These are phyloP conservation scores for Luscinia megarhynchos DNA, from an alignment of 2,797 vertebrate species.

Conservation along the genomic window DNA sequence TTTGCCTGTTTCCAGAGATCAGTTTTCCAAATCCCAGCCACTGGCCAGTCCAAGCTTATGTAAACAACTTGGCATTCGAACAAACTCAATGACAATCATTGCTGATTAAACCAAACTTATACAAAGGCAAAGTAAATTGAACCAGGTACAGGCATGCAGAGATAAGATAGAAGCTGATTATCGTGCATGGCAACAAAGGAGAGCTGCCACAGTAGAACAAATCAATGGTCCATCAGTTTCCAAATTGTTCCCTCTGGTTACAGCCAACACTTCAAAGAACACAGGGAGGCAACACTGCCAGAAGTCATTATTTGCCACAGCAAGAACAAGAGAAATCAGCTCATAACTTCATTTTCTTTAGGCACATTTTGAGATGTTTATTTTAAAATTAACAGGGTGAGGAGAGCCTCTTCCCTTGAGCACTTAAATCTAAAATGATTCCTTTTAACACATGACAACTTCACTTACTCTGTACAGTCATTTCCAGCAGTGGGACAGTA, in stretches of 20 bases:
- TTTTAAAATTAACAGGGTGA: background rate
- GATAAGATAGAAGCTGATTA: conserved; percentile 54
- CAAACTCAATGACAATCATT: conserved; percentile 29
- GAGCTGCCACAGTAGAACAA: background rate
- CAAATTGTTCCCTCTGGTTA: background rate
- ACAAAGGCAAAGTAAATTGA: conserved; percentile 57
- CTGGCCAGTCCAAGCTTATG: background rate
- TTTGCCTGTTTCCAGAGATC: background rate
- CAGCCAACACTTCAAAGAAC: conserved; percentile 13
- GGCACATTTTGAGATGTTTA: background rate
- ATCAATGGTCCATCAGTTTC: background rate
- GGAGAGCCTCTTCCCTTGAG: background rate
- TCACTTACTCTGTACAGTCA: background rate
- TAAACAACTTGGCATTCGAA: conserved; percentile 15
- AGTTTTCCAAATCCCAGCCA: background rate
- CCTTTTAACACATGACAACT: background rate
- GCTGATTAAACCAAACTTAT: conserved; percentile 30
- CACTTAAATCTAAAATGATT: background rate
- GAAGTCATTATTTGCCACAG: background rate
- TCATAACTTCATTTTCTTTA: background rate
- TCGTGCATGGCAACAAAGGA: conserved; percentile 8
- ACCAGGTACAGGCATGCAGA: background rate
- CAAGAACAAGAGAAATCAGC: background rate
- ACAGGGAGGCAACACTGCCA: background rate
- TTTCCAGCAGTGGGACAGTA: background rate